phyloP scores from a whole-genome alignment of 2,888 invertebrate genomes.

The Furcula furcula region DNA sequence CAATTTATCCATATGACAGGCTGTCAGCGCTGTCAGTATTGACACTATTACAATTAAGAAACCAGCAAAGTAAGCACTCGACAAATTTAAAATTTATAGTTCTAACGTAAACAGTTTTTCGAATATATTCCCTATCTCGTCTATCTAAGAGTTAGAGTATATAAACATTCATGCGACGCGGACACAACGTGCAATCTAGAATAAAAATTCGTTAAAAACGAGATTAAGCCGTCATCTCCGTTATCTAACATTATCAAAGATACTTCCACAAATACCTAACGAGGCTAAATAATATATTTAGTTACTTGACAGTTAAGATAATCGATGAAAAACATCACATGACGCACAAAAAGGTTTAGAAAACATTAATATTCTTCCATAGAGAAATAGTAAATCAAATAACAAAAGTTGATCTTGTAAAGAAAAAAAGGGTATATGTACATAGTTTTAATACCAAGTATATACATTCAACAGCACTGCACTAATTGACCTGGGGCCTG shows the following conservation, averaged over 20 bases:
- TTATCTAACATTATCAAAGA: conserved; percentile 70
- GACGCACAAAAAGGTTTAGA: conserved; percentile 38
- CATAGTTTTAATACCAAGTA: too few species aligned
- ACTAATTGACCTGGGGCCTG: too few species aligned
- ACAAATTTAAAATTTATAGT: conserved; percentile 50
- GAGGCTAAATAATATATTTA: conserved; percentile 63
- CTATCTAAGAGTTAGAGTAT: conserved; percentile 26
- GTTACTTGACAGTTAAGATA: conserved; percentile 62
- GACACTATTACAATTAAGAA: conserved; percentile 79
- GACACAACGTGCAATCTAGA: conserved; percentile 52
- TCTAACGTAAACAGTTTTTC: conserved; percentile 23
- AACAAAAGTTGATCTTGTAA: not conserved
- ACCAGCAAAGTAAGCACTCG: conserved; percentile 64
- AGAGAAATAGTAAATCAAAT: not conserved
- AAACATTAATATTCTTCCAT: too few species aligned
- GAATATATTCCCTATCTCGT: conserved; percentile 44
- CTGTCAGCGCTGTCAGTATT: conserved; percentile 71
- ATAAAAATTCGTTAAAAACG: conserved; percentile 74
- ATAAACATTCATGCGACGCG: conserved; percentile 15
- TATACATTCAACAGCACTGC: too few species aligned
- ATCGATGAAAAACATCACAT: conserved; percentile 53
- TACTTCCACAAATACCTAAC: conserved; percentile 64
- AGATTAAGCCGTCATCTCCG: conserved; percentile 78
- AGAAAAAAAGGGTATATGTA: too few species aligned
- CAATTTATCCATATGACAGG: conserved; percentile 77